These are phyloP conservation scores for Epinephelus fuscoguttatus DNA, from an alignment of 2,113 vertebrate genomes.

Conservation along the genomic window DNA sequence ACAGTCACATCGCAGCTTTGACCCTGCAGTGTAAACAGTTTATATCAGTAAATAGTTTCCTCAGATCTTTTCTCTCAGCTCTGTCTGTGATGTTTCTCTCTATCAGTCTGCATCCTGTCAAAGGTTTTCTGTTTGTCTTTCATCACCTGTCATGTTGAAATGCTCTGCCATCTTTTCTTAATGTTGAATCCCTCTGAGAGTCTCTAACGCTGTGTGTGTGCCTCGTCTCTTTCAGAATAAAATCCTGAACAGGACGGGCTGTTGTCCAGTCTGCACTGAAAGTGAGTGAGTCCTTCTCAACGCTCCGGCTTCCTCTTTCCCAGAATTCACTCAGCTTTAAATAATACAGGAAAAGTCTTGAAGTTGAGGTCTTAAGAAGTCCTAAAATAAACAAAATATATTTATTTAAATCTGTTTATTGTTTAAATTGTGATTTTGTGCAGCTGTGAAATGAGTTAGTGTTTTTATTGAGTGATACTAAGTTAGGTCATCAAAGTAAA, in stretches of 20 bases:
- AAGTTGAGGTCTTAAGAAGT: not conserved
- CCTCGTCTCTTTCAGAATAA: constrained; percentile 90
- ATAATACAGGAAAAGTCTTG: not conserved
- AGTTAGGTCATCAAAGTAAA: not conserved
- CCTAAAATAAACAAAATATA: not conserved
- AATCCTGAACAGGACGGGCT: constrained; percentile 98
- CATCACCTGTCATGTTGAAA: too few species aligned
- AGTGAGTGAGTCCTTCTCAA: constrained; percentile 90
- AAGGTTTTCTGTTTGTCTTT: not conserved
- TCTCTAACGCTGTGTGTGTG: constrained; percentile 24
- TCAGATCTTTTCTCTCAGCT: not conserved
- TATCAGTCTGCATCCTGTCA: not conserved
- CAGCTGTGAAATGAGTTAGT: not conserved
- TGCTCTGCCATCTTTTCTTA: not conserved
- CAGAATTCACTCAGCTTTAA: not conserved
- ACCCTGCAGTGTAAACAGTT: too few species aligned
- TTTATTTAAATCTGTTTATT: not conserved
- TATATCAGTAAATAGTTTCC: not conserved
- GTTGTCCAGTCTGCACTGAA: constrained; percentile 99
- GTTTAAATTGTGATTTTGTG: not conserved
- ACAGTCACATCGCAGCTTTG: too few species aligned
- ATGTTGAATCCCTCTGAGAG: constrained; percentile 1
- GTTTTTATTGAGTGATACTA: not conserved
- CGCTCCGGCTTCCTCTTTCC: not conserved
- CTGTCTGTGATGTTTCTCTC: not conserved